phyloP scores from a whole-genome alignment of 2,797 vertebrate genomes.

The Gymnocypris eckloni region DNA sequence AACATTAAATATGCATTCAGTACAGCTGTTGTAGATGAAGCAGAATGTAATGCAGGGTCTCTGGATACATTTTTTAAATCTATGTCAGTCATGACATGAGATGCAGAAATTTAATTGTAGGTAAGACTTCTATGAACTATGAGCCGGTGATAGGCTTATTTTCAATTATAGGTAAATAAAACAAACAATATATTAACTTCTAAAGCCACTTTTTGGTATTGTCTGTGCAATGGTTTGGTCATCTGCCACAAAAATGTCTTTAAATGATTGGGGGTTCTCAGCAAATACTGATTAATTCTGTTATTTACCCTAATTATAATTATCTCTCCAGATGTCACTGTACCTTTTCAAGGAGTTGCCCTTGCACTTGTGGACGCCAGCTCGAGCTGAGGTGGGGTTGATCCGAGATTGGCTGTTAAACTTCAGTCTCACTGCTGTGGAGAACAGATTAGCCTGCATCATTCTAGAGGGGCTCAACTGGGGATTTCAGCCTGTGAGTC shows the following conservation, averaged over 20 bases:
- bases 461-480: constrained; percentile 96
- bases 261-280: background rate
- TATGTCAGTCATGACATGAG: background rate
- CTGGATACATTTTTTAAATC: background rate
- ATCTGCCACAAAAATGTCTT: background rate
- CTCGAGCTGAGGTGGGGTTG: constrained; percentile 81
- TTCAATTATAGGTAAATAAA: background rate
- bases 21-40: background rate
- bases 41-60: background rate
- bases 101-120: background rate
- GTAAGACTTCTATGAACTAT: background rate
- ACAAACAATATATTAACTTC: background rate
- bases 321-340: constrained; percentile 84
- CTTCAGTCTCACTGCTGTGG: constrained; percentile 85
- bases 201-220: background rate
- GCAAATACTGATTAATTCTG: background rate
- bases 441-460: constrained; percentile 95
- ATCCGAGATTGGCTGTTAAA: constrained; percentile 92
- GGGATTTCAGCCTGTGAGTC: constrained; percentile 83
- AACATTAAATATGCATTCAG: background rate
- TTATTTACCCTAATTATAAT: background rate
- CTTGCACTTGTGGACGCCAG: constrained; percentile 88
- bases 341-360: constrained; percentile 98
- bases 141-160: background rate
- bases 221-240: background rate